phyloP scores from a whole-genome alignment of 2,113 vertebrate genomes.

The Zeus faber region DNA sequence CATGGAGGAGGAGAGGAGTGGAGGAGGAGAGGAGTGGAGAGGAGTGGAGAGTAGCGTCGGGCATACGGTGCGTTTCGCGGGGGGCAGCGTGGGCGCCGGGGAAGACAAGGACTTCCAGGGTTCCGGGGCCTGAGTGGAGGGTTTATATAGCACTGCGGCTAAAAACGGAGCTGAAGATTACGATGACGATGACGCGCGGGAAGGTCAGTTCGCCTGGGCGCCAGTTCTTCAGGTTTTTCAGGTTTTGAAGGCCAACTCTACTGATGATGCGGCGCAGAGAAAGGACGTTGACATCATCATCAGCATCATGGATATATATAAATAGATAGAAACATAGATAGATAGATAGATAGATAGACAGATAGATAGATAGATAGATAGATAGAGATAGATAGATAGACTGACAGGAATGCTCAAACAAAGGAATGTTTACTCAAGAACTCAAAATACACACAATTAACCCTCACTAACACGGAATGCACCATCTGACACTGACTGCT shows the following conservation, averaged over 20 bases:
- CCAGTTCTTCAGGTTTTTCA: conserved; percentile 62
- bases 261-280: conserved; percentile 33
- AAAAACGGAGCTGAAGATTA: conserved; percentile 65
- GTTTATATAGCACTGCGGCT: conserved; percentile 38
- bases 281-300: conserved; percentile 58
- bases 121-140: conserved; percentile 66
- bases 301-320: too few species aligned
- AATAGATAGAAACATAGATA: too few species aligned
- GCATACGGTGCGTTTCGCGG: conserved; percentile 40
- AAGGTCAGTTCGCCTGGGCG: conserved; percentile 49
- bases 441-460: too few species aligned
- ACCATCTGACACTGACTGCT: too few species aligned
- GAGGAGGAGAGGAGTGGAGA: conserved; percentile 31
- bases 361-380: too few species aligned
- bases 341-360: too few species aligned
- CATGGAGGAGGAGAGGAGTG: conserved; percentile 54
- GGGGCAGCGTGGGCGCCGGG: conserved; percentile 67
- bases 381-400: too few species aligned
- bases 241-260: conserved; percentile 53
- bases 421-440: too few species aligned
- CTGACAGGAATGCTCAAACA: too few species aligned
- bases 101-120: conserved; percentile 67
- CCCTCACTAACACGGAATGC: too few species aligned
- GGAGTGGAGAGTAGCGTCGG: conserved; percentile 20
- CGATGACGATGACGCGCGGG: conserved; percentile 29